Percentiles rank a stretch among this genome's conserved stretches.
Evolutionary conservation across 1,140 invertebrate genomes (phyloP).

Genomic region (Lepidostoma basale): DNA sequence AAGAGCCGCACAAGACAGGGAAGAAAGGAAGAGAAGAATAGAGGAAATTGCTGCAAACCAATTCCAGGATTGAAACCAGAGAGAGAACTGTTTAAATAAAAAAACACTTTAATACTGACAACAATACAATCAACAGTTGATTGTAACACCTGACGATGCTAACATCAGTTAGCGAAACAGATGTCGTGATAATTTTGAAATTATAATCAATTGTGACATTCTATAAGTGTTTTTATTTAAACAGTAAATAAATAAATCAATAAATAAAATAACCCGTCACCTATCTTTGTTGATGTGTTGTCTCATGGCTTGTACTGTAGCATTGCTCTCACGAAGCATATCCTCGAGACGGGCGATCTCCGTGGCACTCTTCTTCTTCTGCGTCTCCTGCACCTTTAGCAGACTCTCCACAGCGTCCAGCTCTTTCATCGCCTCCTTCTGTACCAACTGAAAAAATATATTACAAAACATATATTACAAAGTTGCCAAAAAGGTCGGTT

Average conservation of each 20-base stretch:
- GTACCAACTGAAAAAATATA: constrained; percentile 32
- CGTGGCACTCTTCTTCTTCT: constrained; percentile 15
- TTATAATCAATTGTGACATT: too few species aligned
- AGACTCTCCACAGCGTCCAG: constrained; percentile 37
- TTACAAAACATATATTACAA: too few species aligned
- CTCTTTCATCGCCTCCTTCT: constrained; percentile 42
- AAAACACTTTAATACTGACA: neutral
- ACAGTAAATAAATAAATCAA: neutral
- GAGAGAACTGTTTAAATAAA: neutral
- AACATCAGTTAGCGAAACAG: too few species aligned
- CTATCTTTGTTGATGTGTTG: constrained; percentile 40
- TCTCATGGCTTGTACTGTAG: constrained; percentile 37
- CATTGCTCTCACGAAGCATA: constrained; percentile 32
- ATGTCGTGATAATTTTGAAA: too few species aligned
- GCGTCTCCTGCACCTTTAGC: constrained; percentile 36
- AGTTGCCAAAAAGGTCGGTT: too few species aligned
- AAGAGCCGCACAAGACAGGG: neutral
- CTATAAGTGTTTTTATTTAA: too few species aligned
- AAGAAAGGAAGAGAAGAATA: neutral
- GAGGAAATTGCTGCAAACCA: too few species aligned
- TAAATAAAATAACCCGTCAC: constrained; percentile 29
- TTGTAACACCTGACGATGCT: too few species aligned
- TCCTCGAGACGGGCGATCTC: constrained; percentile 33
- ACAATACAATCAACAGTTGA: neutral
- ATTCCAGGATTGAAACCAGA: neutral